Evolutionary conservation across 2,888 invertebrate species (phyloP).

Genomic region (Junonia oenone): DNA sequence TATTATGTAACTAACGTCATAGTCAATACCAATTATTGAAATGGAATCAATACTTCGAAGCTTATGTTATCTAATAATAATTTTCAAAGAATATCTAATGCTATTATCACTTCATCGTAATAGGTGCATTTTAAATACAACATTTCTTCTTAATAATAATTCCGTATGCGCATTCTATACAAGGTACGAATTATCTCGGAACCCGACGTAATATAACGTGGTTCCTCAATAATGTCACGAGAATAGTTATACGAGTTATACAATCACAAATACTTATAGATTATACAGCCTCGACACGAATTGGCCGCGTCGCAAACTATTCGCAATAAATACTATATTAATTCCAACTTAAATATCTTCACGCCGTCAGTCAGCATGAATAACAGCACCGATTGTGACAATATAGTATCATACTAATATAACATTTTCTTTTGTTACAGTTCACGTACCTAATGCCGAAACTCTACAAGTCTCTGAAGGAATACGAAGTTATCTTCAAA

Average conservation of each 20-base stretch:
- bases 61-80: slow-evolving; percentile 3
- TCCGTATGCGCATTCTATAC: not conserved
- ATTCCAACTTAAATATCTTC: slow-evolving; percentile 31
- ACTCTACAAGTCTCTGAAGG: slow-evolving; percentile 71
- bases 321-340: slow-evolving; percentile 40
- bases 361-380: slow-evolving; percentile 15
- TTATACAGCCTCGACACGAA: slow-evolving; percentile 70
- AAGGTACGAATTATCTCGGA: not conserved
- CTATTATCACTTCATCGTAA: not conserved
- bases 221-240: slow-evolving; percentile 35
- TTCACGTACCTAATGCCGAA: slow-evolving; percentile 77
- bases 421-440: slow-evolving; percentile 64
- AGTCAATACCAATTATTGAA: not conserved
- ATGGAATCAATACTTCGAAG: slow-evolving; percentile 6
- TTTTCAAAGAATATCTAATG: slow-evolving; percentile 9
- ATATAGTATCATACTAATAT: not conserved
- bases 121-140: not conserved
- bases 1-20: not conserved
- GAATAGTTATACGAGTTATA: slow-evolving; percentile 30
- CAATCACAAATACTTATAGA: slow-evolving; percentile 52
- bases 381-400: not conserved
- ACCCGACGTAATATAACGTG: slow-evolving; percentile 4
- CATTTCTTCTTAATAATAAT: not conserved
- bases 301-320: slow-evolving; percentile 64
- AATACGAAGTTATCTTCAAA: slow-evolving; percentile 60